Evolutionary conservation across 2,888 invertebrate genomes (phyloP).

Genomic region (Drosophila fungiperda): DNA sequence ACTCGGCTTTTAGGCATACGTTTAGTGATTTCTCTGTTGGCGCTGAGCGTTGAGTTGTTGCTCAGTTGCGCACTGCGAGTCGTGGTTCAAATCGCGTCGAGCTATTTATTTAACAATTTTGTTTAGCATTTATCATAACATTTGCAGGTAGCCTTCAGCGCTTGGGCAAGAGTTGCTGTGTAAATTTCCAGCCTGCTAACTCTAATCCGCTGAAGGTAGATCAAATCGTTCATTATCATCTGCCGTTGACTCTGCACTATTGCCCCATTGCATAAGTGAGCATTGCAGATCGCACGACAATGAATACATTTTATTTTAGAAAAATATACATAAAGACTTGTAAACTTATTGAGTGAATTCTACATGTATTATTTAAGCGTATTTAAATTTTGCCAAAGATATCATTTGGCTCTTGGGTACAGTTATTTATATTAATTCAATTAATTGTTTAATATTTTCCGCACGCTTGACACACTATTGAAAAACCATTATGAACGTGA

Average conservation of each 20-base stretch:
- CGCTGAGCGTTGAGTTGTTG: constrained; percentile 17
- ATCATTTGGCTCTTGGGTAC: not conserved
- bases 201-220: constrained; percentile 85
- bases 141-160: constrained; percentile 70
- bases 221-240: constrained; percentile 81
- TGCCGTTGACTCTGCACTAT: constrained; percentile 82
- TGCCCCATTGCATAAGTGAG: constrained; percentile 61
- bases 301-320: constrained; percentile 67
- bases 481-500: constrained; percentile 43
- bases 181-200: constrained; percentile 63
- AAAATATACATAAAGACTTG: not conserved
- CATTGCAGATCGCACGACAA: constrained; percentile 71
- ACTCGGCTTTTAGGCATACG: accelerated
- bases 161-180: constrained; percentile 82
- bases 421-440: not conserved
- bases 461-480: constrained; percentile 65
- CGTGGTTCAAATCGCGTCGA: constrained; percentile 41
- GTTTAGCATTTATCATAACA: not conserved
- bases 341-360: not conserved
- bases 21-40: constrained; percentile 12
- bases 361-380: not conserved
- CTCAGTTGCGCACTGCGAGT: not conserved
- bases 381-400: not conserved
- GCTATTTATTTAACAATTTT: not conserved
- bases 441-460: constrained; percentile 42